Base-by-base conservation (phyloP, 2,888 invertebrate genomes). In the Cordilura impudica region DNA sequence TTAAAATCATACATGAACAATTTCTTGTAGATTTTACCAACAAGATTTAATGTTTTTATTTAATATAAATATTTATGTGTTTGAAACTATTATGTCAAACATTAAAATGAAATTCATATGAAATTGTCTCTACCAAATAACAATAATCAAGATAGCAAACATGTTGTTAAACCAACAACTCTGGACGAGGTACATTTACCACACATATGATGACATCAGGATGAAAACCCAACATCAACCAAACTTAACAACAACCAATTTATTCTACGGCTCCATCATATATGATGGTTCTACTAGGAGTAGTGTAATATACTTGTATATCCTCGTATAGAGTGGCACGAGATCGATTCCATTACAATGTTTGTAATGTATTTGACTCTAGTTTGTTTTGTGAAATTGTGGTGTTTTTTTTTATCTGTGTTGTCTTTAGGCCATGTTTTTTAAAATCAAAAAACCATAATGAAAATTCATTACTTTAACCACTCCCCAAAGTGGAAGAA, bases 391-490 rank as follows among this genome's bases (percentile, higher is more conserved):
- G n/a, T n/a, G n/a, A n/a, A n/a, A 12, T 43, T 63, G 39, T 53
- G n/a, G 10, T 21, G 5, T 49, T 26, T 61, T 39, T 65, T 70
- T 54, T 65, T 78, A n/a, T n/a, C n/a, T n/a, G n/a, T n/a, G n/a
- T 74, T 79, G 67, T 75, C 79, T 79, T 79, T 72, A 72, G 79
- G 79, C 71, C 75, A 79, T 75, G 61, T 56, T 61, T 70, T n/a
- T 26, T 51, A 54, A 58, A 71, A 71, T 61, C 54, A 49, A 79
- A 71, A 70, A 65, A 56, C 51, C 23, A 53, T 74, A 75, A 79
- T 79, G 79, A 79, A 79, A 79, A 75, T 79, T 75, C 75, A 79
- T 79, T 75, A 75, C 75, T 67, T 72, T 61, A 72, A 75, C 79
- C 79, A 79, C 79, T 75, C 79, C 78, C 75, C 79, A 66, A 67